These are phyloP conservation scores for Acleris literana DNA, from an alignment of 2,888 invertebrate species.

Conservation along the genomic window DNA sequence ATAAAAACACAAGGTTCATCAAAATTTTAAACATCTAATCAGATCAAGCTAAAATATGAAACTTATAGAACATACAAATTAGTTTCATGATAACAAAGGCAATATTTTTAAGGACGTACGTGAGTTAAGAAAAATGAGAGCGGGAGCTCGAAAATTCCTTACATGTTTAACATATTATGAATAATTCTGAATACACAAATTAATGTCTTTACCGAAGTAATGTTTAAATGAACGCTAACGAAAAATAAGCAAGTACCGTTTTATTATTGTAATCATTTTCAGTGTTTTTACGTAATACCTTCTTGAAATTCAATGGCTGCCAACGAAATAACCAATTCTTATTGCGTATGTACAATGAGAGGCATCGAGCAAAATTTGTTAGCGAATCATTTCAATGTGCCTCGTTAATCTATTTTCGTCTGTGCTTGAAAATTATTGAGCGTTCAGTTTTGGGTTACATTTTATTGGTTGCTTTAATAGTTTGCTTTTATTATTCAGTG, in stretches of 20 bases:
- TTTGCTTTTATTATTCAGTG: slow-evolving; percentile 24
- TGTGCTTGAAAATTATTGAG: slow-evolving; percentile 17
- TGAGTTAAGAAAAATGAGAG: too few species aligned
- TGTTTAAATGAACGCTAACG: slow-evolving; percentile 7
- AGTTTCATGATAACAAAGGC: too few species aligned
- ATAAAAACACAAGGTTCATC: background rate
- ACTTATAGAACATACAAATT: too few species aligned
- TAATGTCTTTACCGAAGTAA: slow-evolving; percentile 1
- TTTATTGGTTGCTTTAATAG: slow-evolving; percentile 32
- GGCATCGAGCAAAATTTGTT: slow-evolving; percentile 3
- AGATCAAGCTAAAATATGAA: too few species aligned
- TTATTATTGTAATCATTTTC: slow-evolving; percentile 11
- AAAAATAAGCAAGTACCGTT: slow-evolving; percentile 7
- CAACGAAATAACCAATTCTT: slow-evolving; percentile 10
- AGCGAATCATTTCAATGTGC: background rate
- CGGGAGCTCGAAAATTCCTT: background rate
- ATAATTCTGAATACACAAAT: slow-evolving; percentile 3
- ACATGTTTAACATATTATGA: background rate
- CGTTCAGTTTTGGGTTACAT: slow-evolving; percentile 11
- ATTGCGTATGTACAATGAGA: background rate
- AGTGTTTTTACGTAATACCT: slow-evolving; percentile 22
- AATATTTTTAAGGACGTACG: too few species aligned
- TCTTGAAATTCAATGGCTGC: slow-evolving; percentile 21
- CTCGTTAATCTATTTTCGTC: slow-evolving; percentile 13
- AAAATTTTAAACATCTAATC: too few species aligned